Conservation (phyloP, 2,797 vertebrate species). For the Percopsis omiscomaycus region DNA sequence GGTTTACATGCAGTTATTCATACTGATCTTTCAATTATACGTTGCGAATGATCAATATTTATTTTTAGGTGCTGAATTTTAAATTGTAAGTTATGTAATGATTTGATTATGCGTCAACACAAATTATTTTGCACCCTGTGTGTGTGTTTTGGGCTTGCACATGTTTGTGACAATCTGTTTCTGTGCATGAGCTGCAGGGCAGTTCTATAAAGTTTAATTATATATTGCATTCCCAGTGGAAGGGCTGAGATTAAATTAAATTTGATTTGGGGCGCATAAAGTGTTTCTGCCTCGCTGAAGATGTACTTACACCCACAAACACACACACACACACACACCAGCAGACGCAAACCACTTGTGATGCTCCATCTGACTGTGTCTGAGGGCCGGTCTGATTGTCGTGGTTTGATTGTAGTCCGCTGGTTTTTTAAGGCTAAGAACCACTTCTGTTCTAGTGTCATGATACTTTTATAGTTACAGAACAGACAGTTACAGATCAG, state of each 20-base stretch:
- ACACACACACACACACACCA: conserved; percentile 10
- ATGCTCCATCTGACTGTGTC: no score
- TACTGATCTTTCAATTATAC: conserved; percentile 59
- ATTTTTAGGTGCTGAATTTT: conserved; percentile 68
- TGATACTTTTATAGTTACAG: no score
- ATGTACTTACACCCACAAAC: neutral
- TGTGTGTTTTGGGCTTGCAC: conserved; percentile 24
- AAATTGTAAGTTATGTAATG: conserved; percentile 69
- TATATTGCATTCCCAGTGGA: conserved; percentile 77
- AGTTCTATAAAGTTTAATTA: conserved; percentile 83
- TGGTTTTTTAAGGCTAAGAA: no score
- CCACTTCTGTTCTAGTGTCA: no score
- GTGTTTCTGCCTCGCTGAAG: conserved; percentile 58
- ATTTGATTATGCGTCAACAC: conserved; percentile 67
- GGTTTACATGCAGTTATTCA: conserved; percentile 53
- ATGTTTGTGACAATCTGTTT: conserved; percentile 53
- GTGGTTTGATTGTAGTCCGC: no score
- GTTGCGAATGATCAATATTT: conserved; percentile 65
- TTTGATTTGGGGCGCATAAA: conserved; percentile 75
- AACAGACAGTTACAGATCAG: no score
- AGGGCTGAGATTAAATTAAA: conserved; percentile 81
- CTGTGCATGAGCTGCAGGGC: conserved; percentile 69
- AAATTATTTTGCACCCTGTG: conserved; percentile 58
- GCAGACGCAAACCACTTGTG: neutral
- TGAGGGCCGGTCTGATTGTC: neutral